A percentile compares a stretch with the other conserved stretches of the same genome.
phyloP scores from a whole-genome alignment of 1,140 invertebrate species.

The Microplitis demolitor region DNA sequence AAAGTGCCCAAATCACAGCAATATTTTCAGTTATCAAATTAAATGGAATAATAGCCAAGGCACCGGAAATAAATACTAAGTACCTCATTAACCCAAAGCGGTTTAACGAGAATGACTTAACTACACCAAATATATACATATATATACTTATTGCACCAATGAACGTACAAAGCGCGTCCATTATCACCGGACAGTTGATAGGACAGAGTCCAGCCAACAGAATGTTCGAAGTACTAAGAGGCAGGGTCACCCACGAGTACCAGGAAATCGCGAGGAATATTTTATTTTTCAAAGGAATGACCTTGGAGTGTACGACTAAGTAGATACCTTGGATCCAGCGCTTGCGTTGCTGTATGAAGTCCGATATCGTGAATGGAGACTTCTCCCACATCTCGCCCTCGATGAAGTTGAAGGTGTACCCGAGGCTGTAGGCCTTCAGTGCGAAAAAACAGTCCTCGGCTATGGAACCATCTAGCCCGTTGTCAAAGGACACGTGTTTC shows the following conservation, averaged over 20 bases:
- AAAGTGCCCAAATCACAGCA: constrained; percentile 89
- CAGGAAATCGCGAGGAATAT: constrained; percentile 86
- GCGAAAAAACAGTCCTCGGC: constrained; percentile 97
- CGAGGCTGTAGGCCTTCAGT: constrained; percentile 86
- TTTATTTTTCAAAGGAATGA: constrained; percentile 83
- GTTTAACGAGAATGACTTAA: constrained; percentile 91
- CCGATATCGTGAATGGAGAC: constrained; percentile 91
- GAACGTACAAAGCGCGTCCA: constrained; percentile 88
- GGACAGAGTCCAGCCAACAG: constrained; percentile 83
- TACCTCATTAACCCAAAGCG: constrained; percentile 83
- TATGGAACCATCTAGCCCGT: constrained; percentile 93
- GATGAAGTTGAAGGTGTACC: constrained; percentile 89
- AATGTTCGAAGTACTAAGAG: constrained; percentile 88
- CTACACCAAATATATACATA: constrained; percentile 95
- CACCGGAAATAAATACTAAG: constrained; percentile 79
- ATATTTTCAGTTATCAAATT: constrained; percentile 93
- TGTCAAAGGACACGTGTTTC: constrained; percentile 90
- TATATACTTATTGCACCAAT: constrained; percentile 92
- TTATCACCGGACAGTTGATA: constrained; percentile 80
- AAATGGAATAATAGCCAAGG: constrained; percentile 87
- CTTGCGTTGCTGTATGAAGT: constrained; percentile 95
- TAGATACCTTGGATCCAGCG: constrained; percentile 96
- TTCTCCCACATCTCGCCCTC: constrained; percentile 99
- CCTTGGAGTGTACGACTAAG: constrained; percentile 88
- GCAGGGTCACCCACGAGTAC: constrained; percentile 95